Base-by-base conservation (phyloP, 2,797 vertebrate genomes). In the Saxicola maurus region DNA sequence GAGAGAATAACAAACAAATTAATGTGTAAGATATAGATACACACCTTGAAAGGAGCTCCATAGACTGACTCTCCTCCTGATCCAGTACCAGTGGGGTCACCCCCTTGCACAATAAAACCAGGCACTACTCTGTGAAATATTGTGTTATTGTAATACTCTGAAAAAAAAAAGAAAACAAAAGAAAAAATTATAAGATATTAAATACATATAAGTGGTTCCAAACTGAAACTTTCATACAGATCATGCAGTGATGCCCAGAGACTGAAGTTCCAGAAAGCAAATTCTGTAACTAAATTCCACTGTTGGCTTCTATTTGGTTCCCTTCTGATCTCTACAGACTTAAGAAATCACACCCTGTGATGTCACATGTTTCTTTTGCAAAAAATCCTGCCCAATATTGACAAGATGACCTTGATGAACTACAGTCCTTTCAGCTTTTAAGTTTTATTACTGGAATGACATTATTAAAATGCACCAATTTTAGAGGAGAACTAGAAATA, bases 51-150 rank as follows among this genome's bases (percentile, higher is more conserved):
- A 5, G 99, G 98, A 7, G 96, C 96, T 42, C 99, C 98, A 33
- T 98, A 99, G 67, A 99, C 69, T 24, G 99, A 99, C 38, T 99
- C 98, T 90, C 99, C 99, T 20, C 99, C 99, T 21, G 94, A 87
- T 24, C 99, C 99, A 17, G 98, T 98, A 67, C 99, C 98, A 40
- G 98, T 98, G 31, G 99, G 99, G 96, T 99, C 99, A 67, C 99
- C 99, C 2, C 99, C 99, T 95, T 99, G 99, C 66, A 99, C 96
- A 85, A 99, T 99, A 94, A 99, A 99, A 2, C 98, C 99, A 45
- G 95, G 98, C 21, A 99, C 99, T 94, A 99, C 98, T 85, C 99
- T 96, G 92, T 99, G 99, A 97, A 99, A 99, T 94, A 98, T 87
- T 37, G 98, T 99, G 55, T 98, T 98, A 91, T 99, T 98, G 62